Conservation (phyloP, 2,113 vertebrate species). For the Stegastes partitus region DNA sequence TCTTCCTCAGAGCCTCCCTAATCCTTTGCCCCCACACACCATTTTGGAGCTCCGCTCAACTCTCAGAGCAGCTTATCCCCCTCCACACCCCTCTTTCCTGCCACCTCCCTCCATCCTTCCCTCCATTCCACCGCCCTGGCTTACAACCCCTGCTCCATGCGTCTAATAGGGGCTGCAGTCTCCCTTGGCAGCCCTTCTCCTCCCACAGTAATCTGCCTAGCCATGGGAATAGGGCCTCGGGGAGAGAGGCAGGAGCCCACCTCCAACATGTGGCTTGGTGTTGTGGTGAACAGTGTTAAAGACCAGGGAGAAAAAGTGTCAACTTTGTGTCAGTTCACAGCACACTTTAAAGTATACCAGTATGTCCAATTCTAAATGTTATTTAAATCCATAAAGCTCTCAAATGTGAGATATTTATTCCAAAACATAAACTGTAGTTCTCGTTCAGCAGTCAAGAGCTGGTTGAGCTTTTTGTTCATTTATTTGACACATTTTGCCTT, state of each 20-base stretch:
- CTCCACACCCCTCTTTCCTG: slow-evolving; percentile 67
- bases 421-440: neutral
- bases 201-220: slow-evolving; percentile 82
- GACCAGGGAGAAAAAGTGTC: slow-evolving; percentile 50
- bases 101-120: slow-evolving; percentile 71
- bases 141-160: slow-evolving; percentile 72
- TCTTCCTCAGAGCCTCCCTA: slow-evolving; percentile 86
- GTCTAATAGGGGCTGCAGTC: slow-evolving; percentile 77
- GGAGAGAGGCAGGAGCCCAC: slow-evolving; percentile 67
- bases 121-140: slow-evolving; percentile 61
- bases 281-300: slow-evolving; percentile 36
- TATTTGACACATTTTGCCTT: slow-evolving; percentile 24
- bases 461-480: slow-evolving; percentile 19
- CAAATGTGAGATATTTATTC: slow-evolving; percentile 10
- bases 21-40: slow-evolving; percentile 83
- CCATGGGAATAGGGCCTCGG: slow-evolving; percentile 74
- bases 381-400: slow-evolving; percentile 28
- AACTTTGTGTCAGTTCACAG: slow-evolving; percentile 66
- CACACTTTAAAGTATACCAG: slow-evolving; percentile 16
- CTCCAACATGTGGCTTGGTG: slow-evolving; percentile 76
- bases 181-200: slow-evolving; percentile 79
- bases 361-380: slow-evolving; percentile 22
- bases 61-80: slow-evolving; percentile 82
- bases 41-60: slow-evolving; percentile 79
- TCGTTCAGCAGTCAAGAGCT: slow-evolving; percentile 1